These are phyloP conservation scores for Sakesphorus luctuosus DNA, from an alignment of 2,113 vertebrate species.

Conservation along the genomic window DNA sequence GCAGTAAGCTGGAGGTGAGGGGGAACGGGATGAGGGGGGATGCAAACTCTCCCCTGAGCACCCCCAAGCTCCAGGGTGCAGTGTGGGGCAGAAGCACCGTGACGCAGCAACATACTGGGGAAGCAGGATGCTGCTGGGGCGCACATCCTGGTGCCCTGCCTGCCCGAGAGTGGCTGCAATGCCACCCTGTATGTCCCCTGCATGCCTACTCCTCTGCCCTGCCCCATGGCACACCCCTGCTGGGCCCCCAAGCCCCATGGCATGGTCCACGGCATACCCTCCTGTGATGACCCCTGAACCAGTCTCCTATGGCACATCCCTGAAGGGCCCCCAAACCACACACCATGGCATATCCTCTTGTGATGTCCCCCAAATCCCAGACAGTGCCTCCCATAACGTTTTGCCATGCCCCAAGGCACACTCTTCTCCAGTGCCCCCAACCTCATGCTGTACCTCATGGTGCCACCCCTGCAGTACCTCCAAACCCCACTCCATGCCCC, in stretches of 20 bases:
- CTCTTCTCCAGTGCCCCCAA: background rate
- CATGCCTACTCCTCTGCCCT: too few species aligned
- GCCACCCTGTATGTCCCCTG: background rate
- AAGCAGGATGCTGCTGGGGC: background rate
- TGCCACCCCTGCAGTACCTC: background rate
- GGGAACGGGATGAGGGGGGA: background rate
- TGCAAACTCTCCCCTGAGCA: accelerated
- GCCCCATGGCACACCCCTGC: background rate
- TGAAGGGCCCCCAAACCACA: background rate
- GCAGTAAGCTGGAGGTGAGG: conserved; percentile 83
- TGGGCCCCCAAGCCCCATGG: background rate
- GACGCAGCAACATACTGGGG: too few species aligned
- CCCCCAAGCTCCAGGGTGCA: background rate
- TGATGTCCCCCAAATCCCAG: background rate
- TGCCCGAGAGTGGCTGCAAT: background rate
- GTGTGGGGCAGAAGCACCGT: accelerated
- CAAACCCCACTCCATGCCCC: background rate
- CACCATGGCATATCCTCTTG: background rate
- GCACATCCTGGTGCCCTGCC: accelerated
- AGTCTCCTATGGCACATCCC: too few species aligned
- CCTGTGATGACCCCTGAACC: background rate
- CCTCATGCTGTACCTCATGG: background rate
- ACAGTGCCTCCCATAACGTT: background rate
- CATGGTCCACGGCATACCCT: background rate
- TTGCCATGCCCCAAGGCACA: background rate